Evolutionary conservation across 2,797 vertebrate species (phyloP).

Genomic region (Coccyzus lansbergi): DNA sequence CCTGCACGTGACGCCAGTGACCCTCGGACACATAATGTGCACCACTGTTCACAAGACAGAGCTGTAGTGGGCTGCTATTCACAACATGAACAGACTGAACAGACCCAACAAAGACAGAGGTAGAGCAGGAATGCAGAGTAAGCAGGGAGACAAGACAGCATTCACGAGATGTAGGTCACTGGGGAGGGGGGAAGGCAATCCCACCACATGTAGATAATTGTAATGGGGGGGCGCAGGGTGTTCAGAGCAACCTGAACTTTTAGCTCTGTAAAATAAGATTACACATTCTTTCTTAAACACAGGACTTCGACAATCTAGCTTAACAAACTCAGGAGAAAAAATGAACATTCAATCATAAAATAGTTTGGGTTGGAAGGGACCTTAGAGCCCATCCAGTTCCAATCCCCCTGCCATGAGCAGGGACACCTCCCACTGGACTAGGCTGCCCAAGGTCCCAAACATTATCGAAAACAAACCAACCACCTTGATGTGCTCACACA

Average conservation of each 20-base stretch:
- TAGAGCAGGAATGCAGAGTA: neutral
- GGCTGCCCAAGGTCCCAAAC: too few species aligned
- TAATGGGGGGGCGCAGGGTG: neutral
- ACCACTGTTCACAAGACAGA: neutral
- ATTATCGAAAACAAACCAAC: neutral
- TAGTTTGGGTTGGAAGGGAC: too few species aligned
- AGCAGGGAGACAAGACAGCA: neutral
- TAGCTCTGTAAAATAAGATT: neutral
- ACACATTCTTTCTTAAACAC: neutral
- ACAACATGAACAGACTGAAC: neutral
- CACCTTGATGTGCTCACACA: neutral
- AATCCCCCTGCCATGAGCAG: too few species aligned
- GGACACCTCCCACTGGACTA: too few species aligned
- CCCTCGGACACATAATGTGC: neutral
- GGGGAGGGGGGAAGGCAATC: neutral
- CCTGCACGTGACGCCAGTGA: neutral
- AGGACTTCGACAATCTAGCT: neutral
- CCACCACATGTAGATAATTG: neutral
- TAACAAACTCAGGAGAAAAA: neutral
- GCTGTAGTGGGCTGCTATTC: neutral
- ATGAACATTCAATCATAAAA: too few species aligned
- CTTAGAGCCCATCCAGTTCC: too few species aligned
- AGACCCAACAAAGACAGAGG: neutral
- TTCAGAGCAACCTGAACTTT: neutral
- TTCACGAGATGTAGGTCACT: conserved; percentile 61